Base-by-base conservation (phyloP, 2,113 vertebrate species). In the Esox niger region DNA sequence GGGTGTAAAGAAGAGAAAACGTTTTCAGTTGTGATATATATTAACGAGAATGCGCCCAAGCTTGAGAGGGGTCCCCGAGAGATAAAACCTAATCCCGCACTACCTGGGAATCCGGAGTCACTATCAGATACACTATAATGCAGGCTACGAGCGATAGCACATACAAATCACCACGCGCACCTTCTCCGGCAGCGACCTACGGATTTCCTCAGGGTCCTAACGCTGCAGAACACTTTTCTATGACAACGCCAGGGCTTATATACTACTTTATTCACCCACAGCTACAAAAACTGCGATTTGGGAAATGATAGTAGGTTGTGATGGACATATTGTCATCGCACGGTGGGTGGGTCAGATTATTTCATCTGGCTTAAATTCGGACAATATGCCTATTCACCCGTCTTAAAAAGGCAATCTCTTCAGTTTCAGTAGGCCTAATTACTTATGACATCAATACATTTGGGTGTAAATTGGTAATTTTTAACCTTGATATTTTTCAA, bases 201-300 rank as follows among this genome's bases (percentile, higher is more conserved):
- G 75, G 81, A 79, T 84, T 84, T 84, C 86, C 88, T 85, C 88
- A 80, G 88, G 90, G 88, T 90, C 90, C 89, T 89, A 90, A 89
- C 78, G 87, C 88, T 87, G 83, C 84, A 77, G 62, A 25, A 75
- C 71, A 71, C 59, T 79, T 76, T 70, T 71, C 59, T 77, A 32
- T 70, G 32, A 67, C 65, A 71, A 71, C 70, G 73, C 64, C 71
- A 59, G 13, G n/a, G n/a, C n/a, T n/a, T n/a, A 56, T 15, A 15
- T 13, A 11, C 54, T 15, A 27, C 23, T 26, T 15, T n/a, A 6
- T 56, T 21, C 23, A 27, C 27, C 4, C 55, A 20, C 55, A 30
- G 4, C 55, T 43, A 57, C 55, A 29, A 27, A 15, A 5, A 52
- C 5, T 52, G 47, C 0, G 7, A 52, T 23, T n/a, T 0, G 8